These are phyloP conservation scores for Oligia strigilis DNA, from an alignment of 2,888 invertebrate species.

Conservation along the genomic window DNA sequence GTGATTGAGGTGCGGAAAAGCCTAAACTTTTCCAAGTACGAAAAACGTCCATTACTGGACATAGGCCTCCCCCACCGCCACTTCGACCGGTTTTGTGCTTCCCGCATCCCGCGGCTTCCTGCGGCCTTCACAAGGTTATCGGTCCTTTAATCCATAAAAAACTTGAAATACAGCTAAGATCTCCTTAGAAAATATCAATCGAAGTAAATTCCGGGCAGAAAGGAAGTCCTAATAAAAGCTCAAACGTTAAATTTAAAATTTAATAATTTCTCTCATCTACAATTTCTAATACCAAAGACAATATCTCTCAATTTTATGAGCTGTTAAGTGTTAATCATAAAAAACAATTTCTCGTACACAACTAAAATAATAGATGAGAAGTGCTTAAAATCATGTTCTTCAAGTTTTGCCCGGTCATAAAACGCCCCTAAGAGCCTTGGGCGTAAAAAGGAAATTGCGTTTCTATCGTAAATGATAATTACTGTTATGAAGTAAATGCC, in stretches of 20 bases:
- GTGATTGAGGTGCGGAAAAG: neutral
- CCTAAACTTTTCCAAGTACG: neutral
- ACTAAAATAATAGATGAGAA: conserved; percentile 46
- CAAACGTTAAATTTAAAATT: neutral
- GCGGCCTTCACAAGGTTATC: neutral
- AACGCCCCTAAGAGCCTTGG: conserved; percentile 62
- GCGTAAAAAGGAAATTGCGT: conserved; percentile 77
- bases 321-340: conserved; percentile 29
- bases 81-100: neutral
- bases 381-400: conserved; percentile 59
- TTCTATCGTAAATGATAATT: conserved; percentile 78
- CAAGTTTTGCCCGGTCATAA: conserved; percentile 61
- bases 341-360: conserved; percentile 32
- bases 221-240: neutral
- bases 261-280: neutral
- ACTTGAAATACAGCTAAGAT: neutral
- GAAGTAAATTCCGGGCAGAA: neutral
- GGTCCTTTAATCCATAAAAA: neutral
- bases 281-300: conserved; percentile 20
- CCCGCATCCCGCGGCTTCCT: neutral
- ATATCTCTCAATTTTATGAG: conserved; percentile 37
- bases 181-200: neutral
- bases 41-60: neutral
- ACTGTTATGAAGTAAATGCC: conserved; percentile 71
- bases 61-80: neutral